phyloP scores from a whole-genome alignment of 2,797 vertebrate genomes.

The Acipenser ruthenus region DNA sequence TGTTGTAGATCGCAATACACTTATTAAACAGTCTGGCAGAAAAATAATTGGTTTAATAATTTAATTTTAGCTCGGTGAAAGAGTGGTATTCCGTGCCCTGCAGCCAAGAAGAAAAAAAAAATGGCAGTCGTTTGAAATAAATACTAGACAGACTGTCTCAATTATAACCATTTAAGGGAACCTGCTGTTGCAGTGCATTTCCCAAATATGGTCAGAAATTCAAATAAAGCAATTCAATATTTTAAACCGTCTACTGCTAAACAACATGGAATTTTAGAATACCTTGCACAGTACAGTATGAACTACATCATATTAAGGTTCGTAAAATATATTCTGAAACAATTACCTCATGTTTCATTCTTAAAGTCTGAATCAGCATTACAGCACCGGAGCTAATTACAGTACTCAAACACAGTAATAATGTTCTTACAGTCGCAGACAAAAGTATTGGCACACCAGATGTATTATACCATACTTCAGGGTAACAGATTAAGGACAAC shows the following conservation, averaged over 20 bases:
- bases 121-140: conserved; percentile 32
- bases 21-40: conserved; percentile 14
- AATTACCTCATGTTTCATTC: no score
- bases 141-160: conserved; percentile 31
- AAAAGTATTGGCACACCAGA: no score
- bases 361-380: no score
- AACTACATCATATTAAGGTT: no score
- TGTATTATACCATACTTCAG: no score
- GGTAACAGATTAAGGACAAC: no score
- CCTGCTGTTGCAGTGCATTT: conserved; percentile 27
- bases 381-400: no score
- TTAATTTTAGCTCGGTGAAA: conserved; percentile 31
- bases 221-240: conserved; percentile 43
- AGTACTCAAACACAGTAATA: no score
- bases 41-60: conserved; percentile 26
- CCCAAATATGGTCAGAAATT: conserved; percentile 53
- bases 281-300: no score
- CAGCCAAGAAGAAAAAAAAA: conserved; percentile 24
- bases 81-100: conserved; percentile 28
- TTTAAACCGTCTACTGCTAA: conserved; percentile 28
- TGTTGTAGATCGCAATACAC: conserved; percentile 15
- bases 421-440: no score
- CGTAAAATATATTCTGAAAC: no score
- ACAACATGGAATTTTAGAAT: no score
- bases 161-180: conserved; percentile 55